Conservation (phyloP, 1,140 invertebrate species). For the Drosophila seguyi region DNA sequence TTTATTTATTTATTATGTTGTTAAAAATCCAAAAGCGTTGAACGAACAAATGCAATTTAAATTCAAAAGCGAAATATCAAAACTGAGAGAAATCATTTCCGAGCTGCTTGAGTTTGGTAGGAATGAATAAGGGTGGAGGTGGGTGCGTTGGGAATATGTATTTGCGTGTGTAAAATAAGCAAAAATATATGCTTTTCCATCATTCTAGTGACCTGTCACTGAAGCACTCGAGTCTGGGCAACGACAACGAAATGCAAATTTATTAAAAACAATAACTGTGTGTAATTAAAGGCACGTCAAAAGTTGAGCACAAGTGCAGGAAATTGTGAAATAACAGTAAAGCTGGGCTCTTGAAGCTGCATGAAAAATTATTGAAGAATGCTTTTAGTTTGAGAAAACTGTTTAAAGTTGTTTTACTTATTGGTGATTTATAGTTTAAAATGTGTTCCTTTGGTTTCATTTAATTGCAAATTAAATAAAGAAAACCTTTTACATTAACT, state of each 20-base stretch:
- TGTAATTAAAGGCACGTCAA: slow-evolving; percentile 49
- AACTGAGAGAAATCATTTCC: slow-evolving; percentile 18
- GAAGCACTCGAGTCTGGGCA: slow-evolving; percentile 45
- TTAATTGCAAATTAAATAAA: neutral
- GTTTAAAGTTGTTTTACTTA: neutral
- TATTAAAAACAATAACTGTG: slow-evolving; percentile 53
- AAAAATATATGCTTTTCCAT: slow-evolving; percentile 46
- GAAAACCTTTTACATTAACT: too few species aligned
- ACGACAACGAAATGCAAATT: slow-evolving; percentile 41
- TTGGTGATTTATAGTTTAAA: neutral
- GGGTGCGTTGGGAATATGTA: slow-evolving; percentile 21
- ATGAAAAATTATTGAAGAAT: neutral
- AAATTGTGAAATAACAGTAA: neutral
- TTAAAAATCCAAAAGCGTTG: slow-evolving; percentile 65
- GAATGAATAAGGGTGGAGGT: neutral
- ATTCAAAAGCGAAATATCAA: slow-evolving; percentile 38
- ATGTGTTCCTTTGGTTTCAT: neutral
- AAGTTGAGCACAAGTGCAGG: slow-evolving; percentile 2
- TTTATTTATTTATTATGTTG: slow-evolving; percentile 76
- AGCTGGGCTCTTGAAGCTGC: neutral
- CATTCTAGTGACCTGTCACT: slow-evolving; percentile 50
- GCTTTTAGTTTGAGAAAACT: neutral
- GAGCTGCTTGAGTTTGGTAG: slow-evolving; percentile 12
- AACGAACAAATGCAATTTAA: slow-evolving; percentile 71
- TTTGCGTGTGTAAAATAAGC: slow-evolving; percentile 65